Conservation (phyloP, 2,888 invertebrate species). For the Epicampocera succincta region DNA sequence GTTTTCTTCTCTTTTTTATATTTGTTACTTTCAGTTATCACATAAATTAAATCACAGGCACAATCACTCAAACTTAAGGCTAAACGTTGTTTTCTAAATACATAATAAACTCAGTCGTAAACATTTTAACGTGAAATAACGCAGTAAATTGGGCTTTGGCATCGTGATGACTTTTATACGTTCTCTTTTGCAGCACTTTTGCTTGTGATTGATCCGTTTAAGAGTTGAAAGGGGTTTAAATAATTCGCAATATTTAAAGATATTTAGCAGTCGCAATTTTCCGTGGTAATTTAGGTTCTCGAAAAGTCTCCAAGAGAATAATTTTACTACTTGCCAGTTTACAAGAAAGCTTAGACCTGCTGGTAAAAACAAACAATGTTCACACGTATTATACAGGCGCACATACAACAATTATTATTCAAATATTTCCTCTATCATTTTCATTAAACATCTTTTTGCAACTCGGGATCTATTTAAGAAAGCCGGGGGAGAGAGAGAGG, state of each 20-base stretch:
- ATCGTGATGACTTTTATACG: background rate
- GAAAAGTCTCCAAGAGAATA: background rate
- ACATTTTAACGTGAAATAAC: slow-evolving; percentile 40
- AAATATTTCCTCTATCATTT: background rate
- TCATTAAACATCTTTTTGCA: background rate
- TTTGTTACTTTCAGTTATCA: slow-evolving; percentile 28
- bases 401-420: background rate
- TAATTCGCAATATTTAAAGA: slow-evolving; percentile 5
- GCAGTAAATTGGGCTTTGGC: slow-evolving; percentile 37
- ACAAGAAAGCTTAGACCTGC: slow-evolving; percentile 1
- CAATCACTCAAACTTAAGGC: slow-evolving; percentile 56
- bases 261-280: background rate
- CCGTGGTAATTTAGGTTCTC: background rate
- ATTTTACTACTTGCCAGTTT: slow-evolving; percentile 7
- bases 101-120: slow-evolving; percentile 26
- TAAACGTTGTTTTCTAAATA: slow-evolving; percentile 23
- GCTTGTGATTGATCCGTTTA: slow-evolving; percentile 7
- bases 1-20: slow-evolving; percentile 41
- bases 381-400: background rate
- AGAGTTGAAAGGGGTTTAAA: background rate
- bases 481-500: too few species aligned
- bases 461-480: too few species aligned
- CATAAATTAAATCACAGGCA: slow-evolving; percentile 57
- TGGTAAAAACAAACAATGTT: background rate
- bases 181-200: slow-evolving; percentile 13